Evolutionary conservation across 2,113 vertebrate species (phyloP), one percentile per base, ranked within the genome.

Genomic region (Neogale vison): DNA sequence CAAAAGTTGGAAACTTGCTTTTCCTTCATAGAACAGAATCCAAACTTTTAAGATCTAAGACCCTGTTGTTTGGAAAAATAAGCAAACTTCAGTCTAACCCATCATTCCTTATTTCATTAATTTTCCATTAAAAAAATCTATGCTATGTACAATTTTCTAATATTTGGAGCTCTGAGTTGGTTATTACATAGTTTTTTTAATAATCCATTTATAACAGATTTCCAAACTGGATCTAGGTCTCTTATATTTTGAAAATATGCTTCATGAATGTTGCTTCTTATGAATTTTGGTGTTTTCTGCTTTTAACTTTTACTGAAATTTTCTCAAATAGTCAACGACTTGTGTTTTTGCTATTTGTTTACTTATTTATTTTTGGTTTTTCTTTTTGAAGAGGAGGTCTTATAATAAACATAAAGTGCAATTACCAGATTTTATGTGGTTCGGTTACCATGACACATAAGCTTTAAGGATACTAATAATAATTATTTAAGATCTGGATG

Each of bases 41-140:
- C 21, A 45, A 45, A 88, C 0, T 6, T 74, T 26, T 80, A 86
- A 76, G 1, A 87, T 55, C n/a, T 36, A 83, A 77, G 18, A 55
- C 10, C 50, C 26, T 3, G 39, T 47, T 92, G 24, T 65, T 95
- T 95, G 6, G 21, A 97, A 92, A 95, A 47, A 26, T 74, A 87
- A 18, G 24, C 7, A 63, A 34, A 50, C 2, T 65, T 65, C 29
- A 82, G 57, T 42, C 67, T 88, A 97, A 36, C 17, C 15, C 21
- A 47, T 88, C 18, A 63, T 71, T 63, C 8, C 1, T 55, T 82
- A 26, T 90, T 81, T 76, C 8, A 93, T 90, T 79, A 55, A 88
- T 93, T 84, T 97, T 94, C 55, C n/a, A 83, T 65, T 42, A 26
- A 80, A 50, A 89, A 92, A 89, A 39, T 31, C 6, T 34, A 59